Conservation (phyloP, 2,113 vertebrate species). For the Neopipo cinnamomea region DNA sequence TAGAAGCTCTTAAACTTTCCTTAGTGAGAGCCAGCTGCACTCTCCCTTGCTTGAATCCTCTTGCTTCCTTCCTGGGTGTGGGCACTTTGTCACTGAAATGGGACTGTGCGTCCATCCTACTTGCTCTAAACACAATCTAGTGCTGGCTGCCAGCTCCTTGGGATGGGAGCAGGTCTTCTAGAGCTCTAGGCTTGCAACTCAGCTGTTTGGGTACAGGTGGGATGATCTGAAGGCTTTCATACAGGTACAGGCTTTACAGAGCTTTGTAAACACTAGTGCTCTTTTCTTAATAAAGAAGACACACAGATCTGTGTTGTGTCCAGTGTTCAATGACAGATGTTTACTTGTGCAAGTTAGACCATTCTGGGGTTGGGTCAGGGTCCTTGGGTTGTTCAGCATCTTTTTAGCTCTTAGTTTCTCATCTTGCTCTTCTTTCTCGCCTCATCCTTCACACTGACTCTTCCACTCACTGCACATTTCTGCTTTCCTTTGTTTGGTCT, state of each 20-base stretch:
- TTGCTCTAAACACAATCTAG: too few species aligned
- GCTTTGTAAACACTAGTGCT: neutral
- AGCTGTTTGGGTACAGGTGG: neutral
- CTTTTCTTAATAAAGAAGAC: neutral
- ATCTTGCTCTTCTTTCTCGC: neutral
- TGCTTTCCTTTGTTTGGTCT: neutral
- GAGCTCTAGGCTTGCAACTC: neutral
- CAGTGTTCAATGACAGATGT: neutral
- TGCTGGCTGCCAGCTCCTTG: fast-evolving
- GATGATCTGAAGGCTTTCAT: neutral
- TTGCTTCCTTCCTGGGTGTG: neutral
- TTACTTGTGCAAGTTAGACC: neutral
- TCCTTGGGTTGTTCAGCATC: neutral
- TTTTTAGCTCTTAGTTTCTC: neutral
- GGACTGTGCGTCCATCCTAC: neutral
- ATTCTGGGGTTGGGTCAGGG: neutral
- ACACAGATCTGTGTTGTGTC: neutral
- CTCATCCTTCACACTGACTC: neutral
- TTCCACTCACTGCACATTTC: neutral
- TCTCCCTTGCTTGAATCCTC: neutral
- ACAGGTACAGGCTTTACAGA: neutral
- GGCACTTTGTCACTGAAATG: neutral
- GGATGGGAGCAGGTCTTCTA: neutral
- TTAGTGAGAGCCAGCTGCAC: neutral
- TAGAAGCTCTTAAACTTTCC: neutral